Evolutionary conservation across 2,113 vertebrate species (phyloP), one percentile per base, ranked within the genome.

Genomic region (Heterotilapia buettikoferi): DNA sequence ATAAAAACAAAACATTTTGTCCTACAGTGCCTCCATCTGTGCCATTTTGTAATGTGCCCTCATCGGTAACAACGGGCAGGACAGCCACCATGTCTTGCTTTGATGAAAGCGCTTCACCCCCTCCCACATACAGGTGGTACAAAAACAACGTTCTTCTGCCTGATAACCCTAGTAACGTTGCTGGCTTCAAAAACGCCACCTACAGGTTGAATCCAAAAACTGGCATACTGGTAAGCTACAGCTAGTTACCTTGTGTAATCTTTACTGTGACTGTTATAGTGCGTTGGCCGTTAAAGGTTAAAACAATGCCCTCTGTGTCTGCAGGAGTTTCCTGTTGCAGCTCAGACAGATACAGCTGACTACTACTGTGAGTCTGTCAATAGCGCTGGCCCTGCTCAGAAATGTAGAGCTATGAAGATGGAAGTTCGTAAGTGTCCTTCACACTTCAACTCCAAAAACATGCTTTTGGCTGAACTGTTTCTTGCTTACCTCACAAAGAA

Each of bases 291-390:
- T n/a, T n/a, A n/a, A n/a, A n/a, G n/a, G n/a, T n/a, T n/a, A n/a
- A n/a, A n/a, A n/a, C n/a, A n/a, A n/a, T n/a, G n/a, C n/a, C n/a
- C n/a, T n/a, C n/a, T n/a, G n/a, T n/a, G n/a, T n/a, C n/a, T n/a
- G n/a, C n/a, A n/a, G n/a, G n/a, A n/a, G n/a, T n/a, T n/a, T n/a
- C n/a, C 71, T 4, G 3, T 1, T 3, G 53, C 73, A 4, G 24
- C 24, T 14, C 92, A 93, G 86, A 2, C 1, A 1, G 97, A 96
- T 86, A 29, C 86, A 0, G 97, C 92, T 8, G 10, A 80, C 1
- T 97, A 97, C 84, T 89, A 24, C 93, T 97, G 97, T 63, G 92
- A 96, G 86, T 93, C 96, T 12, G 1, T 1, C 56, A 97, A 97
- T n/a, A 12, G 9, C 0, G 93, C 93, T 11, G 97, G 96, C 3